Base-by-base conservation (phyloP, 1,140 invertebrate species). In the Tetranychus cinnabarinus region DNA sequence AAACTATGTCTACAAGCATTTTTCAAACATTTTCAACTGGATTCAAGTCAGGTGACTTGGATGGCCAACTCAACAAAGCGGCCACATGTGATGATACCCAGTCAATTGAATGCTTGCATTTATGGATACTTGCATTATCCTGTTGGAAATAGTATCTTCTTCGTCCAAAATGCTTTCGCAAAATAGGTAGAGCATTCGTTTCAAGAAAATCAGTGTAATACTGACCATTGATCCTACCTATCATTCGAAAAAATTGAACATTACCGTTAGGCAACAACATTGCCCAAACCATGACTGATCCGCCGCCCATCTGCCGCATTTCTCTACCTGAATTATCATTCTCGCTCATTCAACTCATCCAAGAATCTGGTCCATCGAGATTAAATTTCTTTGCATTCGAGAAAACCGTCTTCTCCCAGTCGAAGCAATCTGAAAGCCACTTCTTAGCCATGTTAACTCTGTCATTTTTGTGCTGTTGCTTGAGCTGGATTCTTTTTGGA, bases 351-450 rank as follows among this genome's bases (percentile, higher is more conserved):
- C 55, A 63, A 37, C 37, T 23, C 6, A 13, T 13, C n/a, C 33
- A 61, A n/a, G 57, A n/a, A 47, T 66, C 64, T 33, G 64, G 65
- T 1, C 62, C 65, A 58, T 66, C 65, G 6, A 66, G 48, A 52
- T 66, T 66, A 45, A 63, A 64, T 56, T 64, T 64, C 35, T 64
- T 64, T 54, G 64, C 63, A 56, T 64, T 56, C 5, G 46, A 36
- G 37, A 62, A 62, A 42, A 62, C 45, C 3, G 45, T 35, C 6
- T 15, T 52, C 1, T 52, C 1, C 56, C 61, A 62, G 1, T 31
- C 31, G 12, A 10, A 8, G 48, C 13, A 7, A 15, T 15, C 10
- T 7, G 13, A 10, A 8, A 60, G 54, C 10, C 36, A 37, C 15
- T 60, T 7, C 15, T 15, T 6, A 12, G 58, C 45, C 13, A 52